phyloP scores from a whole-genome alignment of 1,140 invertebrate genomes.

The Drosophila sp. region DNA sequence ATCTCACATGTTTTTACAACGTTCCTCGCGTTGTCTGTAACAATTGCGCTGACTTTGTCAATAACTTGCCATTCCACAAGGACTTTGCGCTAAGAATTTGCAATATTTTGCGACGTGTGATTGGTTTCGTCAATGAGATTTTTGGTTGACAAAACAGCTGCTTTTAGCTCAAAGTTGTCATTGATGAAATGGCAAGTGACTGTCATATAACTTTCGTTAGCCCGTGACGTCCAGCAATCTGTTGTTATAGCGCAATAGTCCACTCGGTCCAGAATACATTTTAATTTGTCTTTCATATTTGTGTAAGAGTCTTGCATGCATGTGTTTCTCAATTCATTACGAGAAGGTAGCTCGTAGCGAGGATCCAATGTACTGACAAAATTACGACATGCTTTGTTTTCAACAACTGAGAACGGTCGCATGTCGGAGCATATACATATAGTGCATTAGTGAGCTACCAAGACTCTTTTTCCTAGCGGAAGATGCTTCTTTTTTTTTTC shows the following conservation, averaged over 20 bases:
- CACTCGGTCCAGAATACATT: not conserved
- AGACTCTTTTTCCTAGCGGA: not conserved
- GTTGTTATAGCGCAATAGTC: constrained; percentile 21
- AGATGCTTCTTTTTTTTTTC: not conserved
- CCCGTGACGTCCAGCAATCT: constrained; percentile 21
- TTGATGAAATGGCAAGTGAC: constrained; percentile 24
- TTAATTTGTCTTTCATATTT: constrained; percentile 1
- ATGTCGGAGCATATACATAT: constrained; percentile 4
- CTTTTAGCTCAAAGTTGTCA: constrained; percentile 6
- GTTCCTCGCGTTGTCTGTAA: constrained; percentile 4
- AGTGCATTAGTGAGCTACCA: not conserved
- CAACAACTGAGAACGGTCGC: not conserved
- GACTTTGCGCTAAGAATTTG: not conserved
- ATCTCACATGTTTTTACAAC: constrained; percentile 1
- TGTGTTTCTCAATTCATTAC: not conserved
- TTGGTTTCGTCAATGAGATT: constrained; percentile 14
- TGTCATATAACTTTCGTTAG: constrained; percentile 21
- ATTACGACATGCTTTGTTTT: not conserved
- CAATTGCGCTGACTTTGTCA: constrained; percentile 4
- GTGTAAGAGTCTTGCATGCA: not conserved
- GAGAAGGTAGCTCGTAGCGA: not conserved
- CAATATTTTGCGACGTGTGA: constrained; percentile 14
- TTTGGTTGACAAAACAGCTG: constrained; percentile 22
- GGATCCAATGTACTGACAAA: not conserved
- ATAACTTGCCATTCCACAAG: constrained; percentile 1